Evolutionary conservation across 1,140 invertebrate genomes (phyloP).

Genomic region (Argopecten irradians): DNA sequence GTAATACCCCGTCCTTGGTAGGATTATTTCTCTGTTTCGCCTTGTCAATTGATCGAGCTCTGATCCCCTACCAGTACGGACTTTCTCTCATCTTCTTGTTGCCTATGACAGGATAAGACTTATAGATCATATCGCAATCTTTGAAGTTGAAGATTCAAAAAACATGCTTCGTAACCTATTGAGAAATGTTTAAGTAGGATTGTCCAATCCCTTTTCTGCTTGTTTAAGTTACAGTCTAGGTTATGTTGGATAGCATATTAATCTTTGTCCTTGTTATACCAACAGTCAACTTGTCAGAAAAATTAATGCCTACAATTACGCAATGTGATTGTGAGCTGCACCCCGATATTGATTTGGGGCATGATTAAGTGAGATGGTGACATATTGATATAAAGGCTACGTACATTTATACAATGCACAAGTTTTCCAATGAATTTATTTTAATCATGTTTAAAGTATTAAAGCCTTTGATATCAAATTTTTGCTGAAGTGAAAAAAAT

Average conservation of each 20-base stretch:
- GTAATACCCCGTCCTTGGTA: background rate
- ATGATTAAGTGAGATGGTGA: background rate
- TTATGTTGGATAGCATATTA: background rate
- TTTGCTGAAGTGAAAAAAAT: too few relatives aligned
- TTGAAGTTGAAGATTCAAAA: constrained; percentile 1
- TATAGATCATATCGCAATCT: background rate
- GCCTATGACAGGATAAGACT: background rate
- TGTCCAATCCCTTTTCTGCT: background rate
- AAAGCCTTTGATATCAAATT: too few relatives aligned
- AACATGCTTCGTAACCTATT: constrained; percentile 18
- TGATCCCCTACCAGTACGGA: background rate
- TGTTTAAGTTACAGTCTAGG: background rate
- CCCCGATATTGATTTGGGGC: background rate
- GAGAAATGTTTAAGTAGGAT: background rate
- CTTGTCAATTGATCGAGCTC: background rate
- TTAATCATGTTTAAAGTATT: too few relatives aligned
- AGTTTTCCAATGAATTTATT: too few relatives aligned
- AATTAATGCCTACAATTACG: background rate
- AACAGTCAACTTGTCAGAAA: background rate
- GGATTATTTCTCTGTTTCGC: background rate
- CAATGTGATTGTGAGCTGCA: background rate
- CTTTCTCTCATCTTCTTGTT: background rate
- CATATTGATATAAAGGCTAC: too few relatives aligned
- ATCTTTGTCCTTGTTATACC: background rate
- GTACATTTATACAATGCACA: background rate